phyloP scores from a whole-genome alignment of 2,888 invertebrate genomes.

The Himalopsyche tibetana region DNA sequence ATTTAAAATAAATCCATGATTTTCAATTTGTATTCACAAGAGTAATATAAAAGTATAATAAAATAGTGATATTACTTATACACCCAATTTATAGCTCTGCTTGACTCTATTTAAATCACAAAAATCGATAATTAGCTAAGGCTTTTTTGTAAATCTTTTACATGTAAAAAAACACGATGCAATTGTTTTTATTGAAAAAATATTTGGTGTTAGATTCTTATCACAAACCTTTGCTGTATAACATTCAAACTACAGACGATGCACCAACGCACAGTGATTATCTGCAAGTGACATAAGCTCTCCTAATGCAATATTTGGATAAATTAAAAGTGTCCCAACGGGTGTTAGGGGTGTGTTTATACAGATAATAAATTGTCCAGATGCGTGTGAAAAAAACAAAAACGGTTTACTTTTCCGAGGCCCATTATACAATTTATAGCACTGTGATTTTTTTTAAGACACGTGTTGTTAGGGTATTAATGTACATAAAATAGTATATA shows the following conservation, averaged over 20 bases:
- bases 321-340: conserved; percentile 63
- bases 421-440: conserved; percentile 24
- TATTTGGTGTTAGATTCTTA: no score
- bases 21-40: no score
- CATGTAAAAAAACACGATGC: no score
- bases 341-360: conserved; percentile 57
- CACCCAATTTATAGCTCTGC: no score
- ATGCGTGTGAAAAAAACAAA: conserved; percentile 64
- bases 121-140: no score
- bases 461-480: background rate
- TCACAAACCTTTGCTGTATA: conserved; percentile 11
- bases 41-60: no score
- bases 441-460: conserved; percentile 7
- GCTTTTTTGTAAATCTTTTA: no score
- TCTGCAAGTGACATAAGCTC: conserved; percentile 65
- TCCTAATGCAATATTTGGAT: conserved; percentile 66
- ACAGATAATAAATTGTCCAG: conserved; percentile 64
- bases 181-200: no score
- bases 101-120: no score
- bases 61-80: no score
- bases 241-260: conserved; percentile 48
- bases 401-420: background rate
- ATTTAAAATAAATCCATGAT: no score
- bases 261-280: conserved; percentile 56
- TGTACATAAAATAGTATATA: background rate